Conservation (phyloP, 1,140 invertebrate species). For the Pemphigus obesinymphae region DNA sequence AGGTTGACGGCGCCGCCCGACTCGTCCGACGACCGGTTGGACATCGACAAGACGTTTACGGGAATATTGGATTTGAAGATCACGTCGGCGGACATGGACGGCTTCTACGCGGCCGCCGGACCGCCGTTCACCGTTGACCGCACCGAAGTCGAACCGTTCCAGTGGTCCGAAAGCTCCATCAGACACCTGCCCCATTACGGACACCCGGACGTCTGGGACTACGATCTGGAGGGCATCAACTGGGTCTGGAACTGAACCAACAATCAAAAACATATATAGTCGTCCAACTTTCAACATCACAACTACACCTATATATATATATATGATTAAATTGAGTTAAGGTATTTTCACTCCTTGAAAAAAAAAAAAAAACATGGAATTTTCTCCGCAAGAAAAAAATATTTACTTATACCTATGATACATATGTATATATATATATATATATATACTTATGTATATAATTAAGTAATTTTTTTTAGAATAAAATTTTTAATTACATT, state of each 20-base stretch:
- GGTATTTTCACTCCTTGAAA: no score
- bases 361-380: no score
- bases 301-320: no score
- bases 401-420: no score
- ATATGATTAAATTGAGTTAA: no score
- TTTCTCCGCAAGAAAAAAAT: no score
- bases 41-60: neutral
- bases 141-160: conserved; percentile 55
- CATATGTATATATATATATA: no score
- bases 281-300: no score
- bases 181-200: conserved; percentile 63
- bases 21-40: neutral
- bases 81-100: conserved; percentile 14
- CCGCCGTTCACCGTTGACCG: conserved; percentile 42
- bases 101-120: conserved; percentile 44
- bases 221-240: conserved; percentile 56
- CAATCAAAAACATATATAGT: no score
- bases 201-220: conserved; percentile 72
- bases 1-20: neutral
- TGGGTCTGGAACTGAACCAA: conserved; percentile 54
- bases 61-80: conserved; percentile 47
- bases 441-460: no score
- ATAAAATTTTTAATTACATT: no score
- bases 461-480: no score
- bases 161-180: conserved; percentile 67